These are phyloP conservation scores for Orestias chungarensis DNA, from an alignment of 2,797 vertebrate genomes.

Conservation along the genomic window DNA sequence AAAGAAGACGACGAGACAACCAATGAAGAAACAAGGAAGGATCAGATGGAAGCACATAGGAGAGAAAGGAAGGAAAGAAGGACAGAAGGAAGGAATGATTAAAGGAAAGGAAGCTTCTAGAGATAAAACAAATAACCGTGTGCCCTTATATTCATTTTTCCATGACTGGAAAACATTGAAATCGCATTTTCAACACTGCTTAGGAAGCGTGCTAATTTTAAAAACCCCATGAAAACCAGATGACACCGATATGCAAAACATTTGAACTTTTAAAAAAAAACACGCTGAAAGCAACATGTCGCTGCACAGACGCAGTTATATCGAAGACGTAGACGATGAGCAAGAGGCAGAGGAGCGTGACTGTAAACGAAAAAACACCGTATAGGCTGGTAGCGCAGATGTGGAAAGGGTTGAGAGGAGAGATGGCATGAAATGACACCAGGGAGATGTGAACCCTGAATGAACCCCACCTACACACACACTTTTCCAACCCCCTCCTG, in stretches of 20 bases:
- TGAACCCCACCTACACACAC: conserved; percentile 64
- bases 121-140: not conserved
- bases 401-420: conserved; percentile 50
- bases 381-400: conserved; percentile 39
- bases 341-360: conserved; percentile 33
- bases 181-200: not conserved
- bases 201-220: not conserved
- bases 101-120: not conserved
- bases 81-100: not conserved
- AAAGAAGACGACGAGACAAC: no score
- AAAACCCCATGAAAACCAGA: not conserved
- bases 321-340: conserved; percentile 20
- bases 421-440: conserved; percentile 42
- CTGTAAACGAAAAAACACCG: conserved; percentile 13
- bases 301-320: conserved; percentile 18
- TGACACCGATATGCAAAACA: not conserved
- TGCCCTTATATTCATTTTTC: not conserved
- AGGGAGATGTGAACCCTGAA: conserved; percentile 70
- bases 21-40: no score
- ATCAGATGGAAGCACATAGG: no score
- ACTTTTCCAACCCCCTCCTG: conserved; percentile 14
- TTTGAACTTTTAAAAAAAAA: not conserved
- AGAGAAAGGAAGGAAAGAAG: not conserved
- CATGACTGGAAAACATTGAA: not conserved
- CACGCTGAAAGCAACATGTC: not conserved